A percentile compares a stretch with the other conserved stretches of the same genome.
These are phyloP conservation scores for Drosophila nigrodunni DNA, from an alignment of 1,140 invertebrate genomes.

Conservation along the genomic window DNA sequence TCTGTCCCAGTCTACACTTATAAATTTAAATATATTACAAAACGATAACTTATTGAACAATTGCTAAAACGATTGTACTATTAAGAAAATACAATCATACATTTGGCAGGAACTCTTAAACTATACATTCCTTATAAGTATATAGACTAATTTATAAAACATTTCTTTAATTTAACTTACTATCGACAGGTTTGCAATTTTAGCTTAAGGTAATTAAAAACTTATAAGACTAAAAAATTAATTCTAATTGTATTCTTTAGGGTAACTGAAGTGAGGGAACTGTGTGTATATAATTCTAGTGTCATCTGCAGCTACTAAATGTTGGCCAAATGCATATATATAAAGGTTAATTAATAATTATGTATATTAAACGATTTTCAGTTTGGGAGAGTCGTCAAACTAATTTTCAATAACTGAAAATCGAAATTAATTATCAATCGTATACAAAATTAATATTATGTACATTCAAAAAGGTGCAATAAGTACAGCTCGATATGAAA, in stretches of 20 bases:
- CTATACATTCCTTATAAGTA: no score
- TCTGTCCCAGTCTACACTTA: background rate
- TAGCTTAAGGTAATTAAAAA: constrained; percentile 1
- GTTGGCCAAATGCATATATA: background rate
- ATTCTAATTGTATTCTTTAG: no score
- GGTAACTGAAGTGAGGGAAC: background rate
- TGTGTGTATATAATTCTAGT: constrained; percentile 9
- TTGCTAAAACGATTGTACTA: background rate
- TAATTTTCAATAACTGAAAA: constrained; percentile 16
- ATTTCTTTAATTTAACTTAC: background rate
- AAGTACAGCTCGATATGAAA: constrained; percentile 47
- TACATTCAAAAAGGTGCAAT: constrained; percentile 30
- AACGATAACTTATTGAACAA: constrained; percentile 11
- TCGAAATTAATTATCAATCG: constrained; percentile 13
- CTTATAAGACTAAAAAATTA: constrained; percentile 1
- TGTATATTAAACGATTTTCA: constrained; percentile 15
- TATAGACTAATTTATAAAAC: background rate
- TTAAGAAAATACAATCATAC: background rate
- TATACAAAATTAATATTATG: constrained; percentile 25
- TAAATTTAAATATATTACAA: constrained; percentile 1
- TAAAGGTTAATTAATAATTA: background rate
- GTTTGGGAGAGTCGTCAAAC: background rate
- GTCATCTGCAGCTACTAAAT: background rate
- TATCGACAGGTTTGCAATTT: background rate
- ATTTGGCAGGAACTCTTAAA: background rate